A percentile compares a stretch with the other conserved stretches of the same genome.
Evolutionary conservation across 2,113 vertebrate species (phyloP).

Genomic region (Ariopsis seemanni): DNA sequence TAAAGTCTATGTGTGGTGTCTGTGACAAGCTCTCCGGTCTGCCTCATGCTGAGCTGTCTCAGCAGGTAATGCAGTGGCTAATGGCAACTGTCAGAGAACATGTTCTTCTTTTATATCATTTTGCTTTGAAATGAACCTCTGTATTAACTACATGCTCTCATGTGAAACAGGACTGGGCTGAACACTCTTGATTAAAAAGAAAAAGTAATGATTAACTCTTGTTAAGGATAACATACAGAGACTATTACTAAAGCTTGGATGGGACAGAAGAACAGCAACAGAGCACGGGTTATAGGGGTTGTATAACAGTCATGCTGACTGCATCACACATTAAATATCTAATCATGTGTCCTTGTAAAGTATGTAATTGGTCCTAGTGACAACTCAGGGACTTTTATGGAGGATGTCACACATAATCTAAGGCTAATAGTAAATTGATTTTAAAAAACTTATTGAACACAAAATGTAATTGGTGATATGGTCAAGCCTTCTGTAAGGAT

Average conservation of each 20-base stretch:
- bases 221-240: not conserved
- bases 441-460: not conserved
- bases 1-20: slow-evolving; percentile 1
- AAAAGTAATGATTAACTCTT: not conserved
- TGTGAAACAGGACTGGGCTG: not conserved
- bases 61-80: slow-evolving; percentile 44
- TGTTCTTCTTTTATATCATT: slow-evolving; percentile 59
- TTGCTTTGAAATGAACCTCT: slow-evolving; percentile 58
- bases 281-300: not conserved
- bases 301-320: not conserved
- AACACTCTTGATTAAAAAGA: not conserved
- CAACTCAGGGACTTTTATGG: not conserved
- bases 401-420: not conserved
- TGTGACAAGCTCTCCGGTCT: slow-evolving; percentile 37
- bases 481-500: not conserved
- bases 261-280: not conserved
- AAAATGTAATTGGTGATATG: not conserved
- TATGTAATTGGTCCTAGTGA: not conserved
- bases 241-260: not conserved
- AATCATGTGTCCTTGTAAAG: not conserved
- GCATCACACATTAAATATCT: not conserved
- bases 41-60: slow-evolving; percentile 58
- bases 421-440: not conserved
- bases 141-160: slow-evolving; percentile 1
- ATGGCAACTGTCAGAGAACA: slow-evolving; percentile 59